These are phyloP conservation scores for Sylvilagus bachmani DNA, from an alignment of 2,113 vertebrate genomes.

Conservation along the genomic window DNA sequence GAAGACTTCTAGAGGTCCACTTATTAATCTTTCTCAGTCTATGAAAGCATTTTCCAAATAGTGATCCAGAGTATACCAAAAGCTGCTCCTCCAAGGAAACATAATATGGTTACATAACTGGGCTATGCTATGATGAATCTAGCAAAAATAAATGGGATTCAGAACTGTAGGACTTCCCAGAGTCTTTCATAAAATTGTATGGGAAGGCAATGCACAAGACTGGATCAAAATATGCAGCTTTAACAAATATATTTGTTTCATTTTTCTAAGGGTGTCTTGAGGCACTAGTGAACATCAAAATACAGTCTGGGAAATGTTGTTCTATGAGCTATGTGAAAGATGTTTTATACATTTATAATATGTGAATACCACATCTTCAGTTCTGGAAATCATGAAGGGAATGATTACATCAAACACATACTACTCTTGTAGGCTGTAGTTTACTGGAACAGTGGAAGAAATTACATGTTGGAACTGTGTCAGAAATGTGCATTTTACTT, in stretches of 20 bases:
- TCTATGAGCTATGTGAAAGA: neutral
- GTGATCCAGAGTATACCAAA: neutral
- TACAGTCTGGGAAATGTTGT: neutral
- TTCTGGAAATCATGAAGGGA: neutral
- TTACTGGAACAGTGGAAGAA: neutral
- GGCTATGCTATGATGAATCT: neutral
- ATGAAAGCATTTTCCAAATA: conserved; percentile 42
- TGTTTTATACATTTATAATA: conserved; percentile 13
- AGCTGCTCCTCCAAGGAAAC: neutral
- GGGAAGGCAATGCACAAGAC: neutral
- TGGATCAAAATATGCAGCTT: conserved; percentile 20
- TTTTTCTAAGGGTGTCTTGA: conserved; percentile 33
- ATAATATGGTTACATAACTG: neutral
- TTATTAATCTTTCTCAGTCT: neutral
- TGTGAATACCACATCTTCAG: conserved; percentile 5
- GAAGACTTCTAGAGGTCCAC: neutral
- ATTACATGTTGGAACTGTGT: neutral
- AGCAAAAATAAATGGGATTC: conserved; percentile 22
- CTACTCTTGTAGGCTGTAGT: neutral
- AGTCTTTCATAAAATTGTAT: neutral
- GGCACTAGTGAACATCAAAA: neutral
- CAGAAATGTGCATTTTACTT: neutral
- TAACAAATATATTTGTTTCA: conserved; percentile 31
- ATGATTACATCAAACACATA: neutral
- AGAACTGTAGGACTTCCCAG: neutral